These are phyloP conservation scores for Diglossa cyanea DNA, from an alignment of 2,797 vertebrate genomes.

Conservation along the genomic window DNA sequence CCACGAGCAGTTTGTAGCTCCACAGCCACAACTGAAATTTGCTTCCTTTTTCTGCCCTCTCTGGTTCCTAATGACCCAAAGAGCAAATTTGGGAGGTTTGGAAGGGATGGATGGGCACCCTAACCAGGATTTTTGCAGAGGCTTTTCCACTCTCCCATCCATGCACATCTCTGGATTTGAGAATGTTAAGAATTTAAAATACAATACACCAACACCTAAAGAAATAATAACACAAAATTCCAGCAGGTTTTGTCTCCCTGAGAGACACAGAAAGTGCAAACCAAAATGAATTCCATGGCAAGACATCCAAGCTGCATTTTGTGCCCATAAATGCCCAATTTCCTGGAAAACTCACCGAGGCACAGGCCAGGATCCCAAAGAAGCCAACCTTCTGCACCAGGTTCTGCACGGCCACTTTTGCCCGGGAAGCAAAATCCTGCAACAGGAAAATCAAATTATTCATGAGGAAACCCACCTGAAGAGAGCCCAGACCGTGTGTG, in stretches of 20 bases:
- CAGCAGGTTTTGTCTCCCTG: neutral
- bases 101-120: neutral
- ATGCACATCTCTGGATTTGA: neutral
- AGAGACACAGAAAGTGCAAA: neutral
- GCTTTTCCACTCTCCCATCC: neutral
- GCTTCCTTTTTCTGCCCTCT: neutral
- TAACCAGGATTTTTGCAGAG: neutral
- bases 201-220: neutral
- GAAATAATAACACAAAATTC: neutral
- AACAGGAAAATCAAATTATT: neutral
- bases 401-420: conserved; percentile 83
- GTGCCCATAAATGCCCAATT: neutral
- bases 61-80: neutral
- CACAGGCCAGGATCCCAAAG: conserved; percentile 95
- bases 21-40: neutral
- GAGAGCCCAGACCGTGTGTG: neutral
- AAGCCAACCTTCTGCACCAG: conserved; percentile 92
- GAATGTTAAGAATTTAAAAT: fast-evolving
- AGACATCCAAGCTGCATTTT: neutral
- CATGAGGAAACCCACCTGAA: neutral
- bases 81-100: neutral
- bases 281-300: neutral
- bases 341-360: conserved; percentile 82
- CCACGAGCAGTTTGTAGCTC: neutral
- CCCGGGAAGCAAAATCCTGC: conserved; percentile 86